These are phyloP conservation scores for Ochropleura plecta DNA, from an alignment of 2,888 invertebrate species.

Conservation along the genomic window DNA sequence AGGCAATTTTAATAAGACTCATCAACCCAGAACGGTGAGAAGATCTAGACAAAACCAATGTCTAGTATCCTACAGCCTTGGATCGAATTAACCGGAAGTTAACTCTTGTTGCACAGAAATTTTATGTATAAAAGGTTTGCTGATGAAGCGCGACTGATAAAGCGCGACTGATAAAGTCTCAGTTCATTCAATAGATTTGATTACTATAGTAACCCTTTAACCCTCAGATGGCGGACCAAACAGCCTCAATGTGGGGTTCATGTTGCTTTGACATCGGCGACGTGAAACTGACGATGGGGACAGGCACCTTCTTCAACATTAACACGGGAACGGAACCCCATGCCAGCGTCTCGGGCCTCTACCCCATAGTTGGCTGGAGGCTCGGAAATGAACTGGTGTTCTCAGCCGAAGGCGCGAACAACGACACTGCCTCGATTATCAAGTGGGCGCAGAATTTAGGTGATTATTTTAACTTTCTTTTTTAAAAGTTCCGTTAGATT, in stretches of 20 bases:
- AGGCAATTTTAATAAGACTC: background rate
- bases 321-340: constrained; percentile 94
- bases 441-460: constrained; percentile 95
- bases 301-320: constrained; percentile 97
- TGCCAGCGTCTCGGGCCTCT: constrained; percentile 95
- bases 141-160: background rate
- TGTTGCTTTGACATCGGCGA: constrained; percentile 95
- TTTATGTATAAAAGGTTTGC: background rate
- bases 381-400: constrained; percentile 90
- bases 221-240: constrained; percentile 95
- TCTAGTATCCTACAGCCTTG: no score
- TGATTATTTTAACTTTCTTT: constrained; percentile 68
- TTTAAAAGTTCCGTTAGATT: background rate
- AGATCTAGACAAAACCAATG: no score
- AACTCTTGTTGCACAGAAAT: background rate
- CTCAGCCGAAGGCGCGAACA: constrained; percentile 96
- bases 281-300: constrained; percentile 97
- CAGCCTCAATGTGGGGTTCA: constrained; percentile 97
- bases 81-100: background rate
- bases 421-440: constrained; percentile 96
- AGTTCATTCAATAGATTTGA: background rate
- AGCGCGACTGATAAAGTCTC: background rate
- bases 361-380: constrained; percentile 97
- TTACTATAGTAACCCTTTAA: background rate
- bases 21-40: no score